Percentiles rank a stretch among this genome's conserved stretches.
Conservation (phyloP, 1,140 invertebrate species). For the Pomacea maculata region DNA sequence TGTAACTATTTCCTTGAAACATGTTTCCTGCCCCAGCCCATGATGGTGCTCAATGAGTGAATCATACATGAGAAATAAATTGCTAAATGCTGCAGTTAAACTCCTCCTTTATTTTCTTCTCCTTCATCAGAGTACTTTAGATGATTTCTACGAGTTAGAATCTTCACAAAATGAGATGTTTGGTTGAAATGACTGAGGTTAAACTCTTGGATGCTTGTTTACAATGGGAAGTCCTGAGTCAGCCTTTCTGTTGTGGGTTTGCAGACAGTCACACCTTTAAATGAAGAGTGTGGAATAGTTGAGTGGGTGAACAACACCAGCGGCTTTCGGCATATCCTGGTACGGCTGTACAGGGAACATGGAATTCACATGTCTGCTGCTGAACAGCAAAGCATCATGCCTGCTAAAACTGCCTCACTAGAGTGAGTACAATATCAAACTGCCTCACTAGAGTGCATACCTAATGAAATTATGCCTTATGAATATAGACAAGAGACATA, state of each 20-base stretch:
- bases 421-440: constrained; percentile 49
- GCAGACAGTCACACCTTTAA: constrained; percentile 86
- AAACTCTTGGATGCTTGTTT: no score
- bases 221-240: no score
- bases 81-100: neutral
- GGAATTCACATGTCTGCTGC: constrained; percentile 58
- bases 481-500: no score
- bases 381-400: constrained; percentile 72
- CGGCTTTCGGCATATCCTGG: constrained; percentile 77
- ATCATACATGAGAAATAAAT: neutral
- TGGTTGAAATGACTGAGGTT: no score
- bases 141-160: no score
- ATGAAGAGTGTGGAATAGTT: constrained; percentile 93
- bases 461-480: no score
- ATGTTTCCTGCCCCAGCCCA: neutral
- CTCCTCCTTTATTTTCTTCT: no score
- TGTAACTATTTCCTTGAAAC: constrained; percentile 50
- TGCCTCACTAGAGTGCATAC: no score
- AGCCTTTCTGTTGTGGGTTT: constrained; percentile 25
- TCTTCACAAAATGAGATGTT: no score
- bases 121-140: no score
- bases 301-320: constrained; percentile 93
- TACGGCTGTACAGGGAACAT: constrained; percentile 79
- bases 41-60: neutral
- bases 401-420: constrained; percentile 40